Conservation (phyloP, 2,888 invertebrate genomes). For the Andrena fulva region DNA sequence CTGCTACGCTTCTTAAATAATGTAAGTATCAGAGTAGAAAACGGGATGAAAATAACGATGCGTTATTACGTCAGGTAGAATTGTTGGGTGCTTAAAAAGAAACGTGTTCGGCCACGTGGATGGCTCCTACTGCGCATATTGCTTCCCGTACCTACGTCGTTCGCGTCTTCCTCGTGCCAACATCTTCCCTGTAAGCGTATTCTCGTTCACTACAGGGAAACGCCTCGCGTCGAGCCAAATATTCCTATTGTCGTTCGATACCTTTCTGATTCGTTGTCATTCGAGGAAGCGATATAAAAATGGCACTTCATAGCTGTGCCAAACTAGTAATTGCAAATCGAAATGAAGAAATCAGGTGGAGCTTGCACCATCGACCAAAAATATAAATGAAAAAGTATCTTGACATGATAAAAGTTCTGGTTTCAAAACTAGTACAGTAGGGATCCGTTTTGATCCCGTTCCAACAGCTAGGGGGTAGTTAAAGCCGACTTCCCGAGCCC, state of each 20-base stretch:
- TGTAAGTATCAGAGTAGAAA: background rate
- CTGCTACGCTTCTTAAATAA: background rate
- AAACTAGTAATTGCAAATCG: too few species aligned
- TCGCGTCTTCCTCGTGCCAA: slow-evolving; percentile 34
- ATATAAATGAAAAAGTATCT: too few species aligned
- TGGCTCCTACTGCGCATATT: slow-evolving; percentile 51
- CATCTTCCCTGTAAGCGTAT: slow-evolving; percentile 33
- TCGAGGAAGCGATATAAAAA: background rate
- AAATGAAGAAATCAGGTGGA: too few species aligned
- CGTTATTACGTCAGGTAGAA: slow-evolving; percentile 23
- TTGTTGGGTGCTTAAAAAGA: background rate
- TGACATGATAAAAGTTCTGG: too few species aligned
- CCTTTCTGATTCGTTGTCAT: background rate
- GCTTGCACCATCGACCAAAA: too few species aligned
- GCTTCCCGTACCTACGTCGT: background rate
- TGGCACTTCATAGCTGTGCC: too few species aligned
- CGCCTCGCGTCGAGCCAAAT: background rate
- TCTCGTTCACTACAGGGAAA: slow-evolving; percentile 5
- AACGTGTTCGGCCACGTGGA: slow-evolving; percentile 27
- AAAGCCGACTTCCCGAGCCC: background rate
- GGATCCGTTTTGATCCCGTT: background rate
- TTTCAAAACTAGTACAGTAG: background rate
- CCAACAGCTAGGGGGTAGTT: background rate
- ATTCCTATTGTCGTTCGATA: background rate
- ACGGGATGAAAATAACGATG: slow-evolving; percentile 44